A percentile compares a stretch with the other conserved stretches of the same genome.
Evolutionary conservation across 2,888 invertebrate genomes (phyloP).

Genomic region (Sinotaia quadrata): DNA sequence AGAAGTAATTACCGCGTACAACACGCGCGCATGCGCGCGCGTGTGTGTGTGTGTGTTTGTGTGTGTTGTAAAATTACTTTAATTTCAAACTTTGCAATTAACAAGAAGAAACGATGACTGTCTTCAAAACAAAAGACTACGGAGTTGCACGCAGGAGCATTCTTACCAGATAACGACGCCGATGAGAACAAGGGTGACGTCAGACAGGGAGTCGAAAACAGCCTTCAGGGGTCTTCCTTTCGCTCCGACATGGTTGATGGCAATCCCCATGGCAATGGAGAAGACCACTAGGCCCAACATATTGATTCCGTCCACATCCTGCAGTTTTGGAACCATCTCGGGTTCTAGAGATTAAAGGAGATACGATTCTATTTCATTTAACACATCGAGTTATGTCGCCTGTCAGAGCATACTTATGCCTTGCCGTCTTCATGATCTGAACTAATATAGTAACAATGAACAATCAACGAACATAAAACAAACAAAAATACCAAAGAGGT

Average conservation of each 20-base stretch:
- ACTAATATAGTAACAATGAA: background rate
- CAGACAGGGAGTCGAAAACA: slow-evolving; percentile 89
- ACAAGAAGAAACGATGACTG: no score
- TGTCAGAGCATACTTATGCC: no score
- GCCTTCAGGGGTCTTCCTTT: slow-evolving; percentile 85
- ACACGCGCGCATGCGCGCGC: no score
- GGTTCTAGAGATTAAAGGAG: no score
- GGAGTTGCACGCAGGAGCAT: background rate
- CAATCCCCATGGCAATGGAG: slow-evolving; percentile 84
- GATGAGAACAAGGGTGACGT: slow-evolving; percentile 96
- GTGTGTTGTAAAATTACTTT: no score
- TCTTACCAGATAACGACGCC: slow-evolving; percentile 93
- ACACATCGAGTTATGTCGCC: no score
- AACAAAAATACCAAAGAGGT: background rate
- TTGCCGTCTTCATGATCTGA: background rate
- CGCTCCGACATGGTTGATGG: slow-evolving; percentile 88
- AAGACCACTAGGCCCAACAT: slow-evolving; percentile 74
- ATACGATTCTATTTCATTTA: no score
- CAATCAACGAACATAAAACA: background rate
- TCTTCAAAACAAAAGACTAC: no score
- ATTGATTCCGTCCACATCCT: slow-evolving; percentile 69
- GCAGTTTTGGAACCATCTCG: slow-evolving; percentile 25
- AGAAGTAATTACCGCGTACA: no score
- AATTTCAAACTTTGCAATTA: no score
- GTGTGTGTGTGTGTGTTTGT: no score